A percentile compares a stretch with the other conserved stretches of the same genome.
Evolutionary conservation across 2,888 invertebrate species (phyloP).

Genomic region (Andrena bicolor): DNA sequence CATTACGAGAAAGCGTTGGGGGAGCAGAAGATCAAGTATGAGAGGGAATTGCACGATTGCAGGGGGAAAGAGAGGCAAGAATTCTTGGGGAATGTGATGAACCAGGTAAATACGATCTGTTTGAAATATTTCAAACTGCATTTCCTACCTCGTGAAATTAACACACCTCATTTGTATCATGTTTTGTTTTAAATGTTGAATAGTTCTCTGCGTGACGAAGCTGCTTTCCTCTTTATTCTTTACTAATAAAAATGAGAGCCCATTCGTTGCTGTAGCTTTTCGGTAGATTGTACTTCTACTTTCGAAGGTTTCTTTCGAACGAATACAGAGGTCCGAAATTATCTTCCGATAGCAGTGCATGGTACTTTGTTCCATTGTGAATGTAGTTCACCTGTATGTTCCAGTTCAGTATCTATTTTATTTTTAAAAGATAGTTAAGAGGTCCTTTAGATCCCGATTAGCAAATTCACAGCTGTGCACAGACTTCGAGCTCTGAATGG

Average conservation of each 20-base stretch:
- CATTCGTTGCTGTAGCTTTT: neutral
- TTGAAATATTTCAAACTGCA: neutral
- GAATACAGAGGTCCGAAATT: neutral
- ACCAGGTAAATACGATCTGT: slow-evolving; percentile 73
- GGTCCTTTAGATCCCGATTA: neutral
- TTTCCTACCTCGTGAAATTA: slow-evolving; percentile 16
- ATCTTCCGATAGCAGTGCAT: slow-evolving; percentile 23
- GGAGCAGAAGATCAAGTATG: slow-evolving; percentile 53
- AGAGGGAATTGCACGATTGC: slow-evolving; percentile 61
- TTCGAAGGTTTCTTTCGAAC: slow-evolving; percentile 12
- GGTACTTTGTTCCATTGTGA: slow-evolving; percentile 15
- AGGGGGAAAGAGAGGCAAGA: slow-evolving; percentile 59
- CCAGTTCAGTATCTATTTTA: neutral
- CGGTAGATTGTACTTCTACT: neutral
- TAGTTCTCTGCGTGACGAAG: slow-evolving; percentile 13
- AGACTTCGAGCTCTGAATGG: neutral
- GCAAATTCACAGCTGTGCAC: neutral
- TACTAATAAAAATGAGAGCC: slow-evolving; percentile 8
- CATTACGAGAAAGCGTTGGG: slow-evolving; percentile 71
- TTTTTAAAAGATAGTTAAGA: neutral
- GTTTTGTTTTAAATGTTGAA: slow-evolving; percentile 41
- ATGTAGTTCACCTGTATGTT: slow-evolving; percentile 16
- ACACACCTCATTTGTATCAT: slow-evolving; percentile 11
- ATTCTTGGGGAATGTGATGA: slow-evolving; percentile 58
- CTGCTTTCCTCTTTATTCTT: slow-evolving; percentile 15